Base-by-base conservation (phyloP, 2,797 vertebrate genomes). In the Pangasius macronema region DNA sequence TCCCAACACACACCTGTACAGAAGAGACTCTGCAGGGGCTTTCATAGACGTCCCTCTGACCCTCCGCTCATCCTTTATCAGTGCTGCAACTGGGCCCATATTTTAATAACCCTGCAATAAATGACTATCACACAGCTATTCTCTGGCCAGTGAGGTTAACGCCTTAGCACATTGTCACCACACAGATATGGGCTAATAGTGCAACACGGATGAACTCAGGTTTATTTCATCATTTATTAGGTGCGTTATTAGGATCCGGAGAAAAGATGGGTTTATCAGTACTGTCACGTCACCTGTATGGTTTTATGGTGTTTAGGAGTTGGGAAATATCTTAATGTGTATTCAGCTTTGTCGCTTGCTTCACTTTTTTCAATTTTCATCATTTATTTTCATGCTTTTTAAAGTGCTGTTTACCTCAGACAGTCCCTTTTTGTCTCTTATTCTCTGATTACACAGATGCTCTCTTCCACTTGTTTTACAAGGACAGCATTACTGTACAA, bases 41-140 rank as follows among this genome's bases (percentile, higher is more conserved):
- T 88, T 91, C 88, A 89, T 89, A 91, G 91, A 85, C 30, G 75
- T 77, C 85, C 87, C 79, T 86, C 85, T 85, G 68, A 89, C 84
- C 85, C 86, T 86, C 88, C 86, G 87, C 89, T 88, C 81, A 76
- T 87, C 61, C 89, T 94, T 93, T 95, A 95, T 95, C 93, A 93
- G 88, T 22, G 86, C 89, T 92, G 89, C 92, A 91, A 91, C 93
- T 94, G 93, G 93, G 94, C 93, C 93, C 92, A 93, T 93, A 92
- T 91, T 91, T 89, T 93, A 92, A 94, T 95, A 93, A 92, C 93
- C 88, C 92, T 85, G 93, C 93, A 92, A 91, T 95, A 95, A 95
- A 95, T 92, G 81, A 76, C 86, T 91, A 91, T 92, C 91, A 91
- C 70, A 77, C 73, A 90, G 63, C 61, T 93, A 91, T 94, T 91